phyloP scores from a whole-genome alignment of 2,888 invertebrate species.

The Cheilosia soror region DNA sequence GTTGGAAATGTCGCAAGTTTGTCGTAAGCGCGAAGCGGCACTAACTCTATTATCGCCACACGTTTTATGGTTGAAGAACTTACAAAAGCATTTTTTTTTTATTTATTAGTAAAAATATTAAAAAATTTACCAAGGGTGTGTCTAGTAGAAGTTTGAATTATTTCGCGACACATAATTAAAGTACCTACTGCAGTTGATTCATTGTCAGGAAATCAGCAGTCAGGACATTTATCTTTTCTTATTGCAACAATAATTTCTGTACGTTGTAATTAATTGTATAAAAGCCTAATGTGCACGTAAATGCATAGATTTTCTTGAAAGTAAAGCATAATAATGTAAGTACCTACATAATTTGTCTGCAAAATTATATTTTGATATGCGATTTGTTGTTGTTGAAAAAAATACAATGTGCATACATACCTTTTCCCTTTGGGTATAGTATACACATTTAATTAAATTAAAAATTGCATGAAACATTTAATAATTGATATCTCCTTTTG shows the following conservation, averaged over 20 bases:
- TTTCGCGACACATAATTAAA: background rate
- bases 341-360: too few relatives aligned
- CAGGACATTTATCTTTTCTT: background rate
- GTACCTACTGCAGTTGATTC: background rate
- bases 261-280: background rate
- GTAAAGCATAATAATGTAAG: too few relatives aligned
- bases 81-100: conserved; percentile 4
- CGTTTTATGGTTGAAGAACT: conserved; percentile 1
- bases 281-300: too few relatives aligned
- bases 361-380: background rate
- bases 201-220: background rate
- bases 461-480: background rate
- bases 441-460: background rate
- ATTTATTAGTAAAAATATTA: conserved; percentile 25
- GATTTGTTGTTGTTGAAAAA: background rate
- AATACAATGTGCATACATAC: background rate
- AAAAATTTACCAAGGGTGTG: conserved; percentile 55
- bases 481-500: background rate
- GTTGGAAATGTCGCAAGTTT: conserved; percentile 53
- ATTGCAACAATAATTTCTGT: background rate
- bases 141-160: conserved; percentile 39
- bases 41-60: conserved; percentile 1
- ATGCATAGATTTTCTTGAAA: too few relatives aligned
- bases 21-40: conserved; percentile 29
- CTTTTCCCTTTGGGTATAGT: background rate